Base-by-base conservation (phyloP, 2,113 vertebrate species). In the Pelodiscus sinensis region DNA sequence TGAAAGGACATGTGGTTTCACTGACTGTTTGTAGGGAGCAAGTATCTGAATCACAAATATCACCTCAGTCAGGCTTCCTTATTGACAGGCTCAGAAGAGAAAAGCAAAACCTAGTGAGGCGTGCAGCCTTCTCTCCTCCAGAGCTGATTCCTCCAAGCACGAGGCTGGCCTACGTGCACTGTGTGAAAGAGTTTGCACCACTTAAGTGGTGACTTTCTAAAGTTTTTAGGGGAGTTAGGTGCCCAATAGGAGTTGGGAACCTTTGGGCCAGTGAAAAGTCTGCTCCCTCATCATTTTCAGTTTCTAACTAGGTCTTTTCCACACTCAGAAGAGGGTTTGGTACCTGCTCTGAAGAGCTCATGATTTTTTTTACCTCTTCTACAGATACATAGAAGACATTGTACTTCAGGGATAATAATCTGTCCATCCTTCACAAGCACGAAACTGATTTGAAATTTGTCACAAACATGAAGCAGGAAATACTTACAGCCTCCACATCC, bases 401-500 rank as follows among this genome's bases (percentile, higher is more conserved):
- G 24, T 24, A 25, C 68, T 73, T 82, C 38, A 60, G 25, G 50
- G 57, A 18, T 51, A 22, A 78, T 73, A 25, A 79, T 11, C 15
- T 82, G 90, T 19, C 78, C 80, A 93, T 16, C 51, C 9, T 35
- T 92, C 44, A 50, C 7, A 58, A 58, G 83, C 71, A 13, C 56
- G 85, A 0, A 15, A 29, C 27, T 56, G 52, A 81, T 13, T 73
- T 78, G 51, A 79, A 92, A 44, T 27, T 80, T 44, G 9, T 21
- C n/a, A 71, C 8, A 35, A 90, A 89, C 38, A 77, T 50, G 25
- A 25, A 3, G 27, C 19, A 38, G 11, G n/a, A 50, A 8, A 8
- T 88, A 98, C 98, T 99, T 86, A 99, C 99, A 9, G 99, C 99
- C 88, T 99, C 99, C 0, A 99, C 96, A 31, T 99, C 99, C 90